Evolutionary conservation across 92 coral and sea anemone genomes (phyloP).

Genomic region (Galaxea fascicularis): DNA sequence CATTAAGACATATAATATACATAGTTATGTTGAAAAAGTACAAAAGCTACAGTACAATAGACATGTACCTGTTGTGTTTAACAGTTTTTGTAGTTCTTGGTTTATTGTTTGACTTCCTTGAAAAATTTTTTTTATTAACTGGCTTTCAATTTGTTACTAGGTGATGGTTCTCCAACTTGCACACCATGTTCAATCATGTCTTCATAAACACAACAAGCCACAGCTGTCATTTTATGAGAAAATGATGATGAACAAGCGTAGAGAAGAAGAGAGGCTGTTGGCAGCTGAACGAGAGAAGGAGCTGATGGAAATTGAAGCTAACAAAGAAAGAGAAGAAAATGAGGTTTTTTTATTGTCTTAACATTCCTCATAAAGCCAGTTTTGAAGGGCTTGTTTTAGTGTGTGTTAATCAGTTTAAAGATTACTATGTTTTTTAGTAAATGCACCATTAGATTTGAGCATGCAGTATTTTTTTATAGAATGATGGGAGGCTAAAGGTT

Average conservation of each 20-base stretch:
- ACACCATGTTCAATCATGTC: conserved; percentile 87
- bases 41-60: too few relatives aligned
- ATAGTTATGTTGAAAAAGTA: too few relatives aligned
- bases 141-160: conserved; percentile 34
- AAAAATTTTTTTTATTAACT: background rate
- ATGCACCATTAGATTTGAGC: too few relatives aligned
- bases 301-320: conserved; percentile 74
- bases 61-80: too few relatives aligned
- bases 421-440: too few relatives aligned
- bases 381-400: background rate
- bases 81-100: too few relatives aligned
- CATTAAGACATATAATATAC: too few relatives aligned
- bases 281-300: conserved; percentile 79
- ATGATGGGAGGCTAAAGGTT: too few relatives aligned
- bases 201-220: conserved; percentile 92
- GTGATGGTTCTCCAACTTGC: conserved; percentile 97
- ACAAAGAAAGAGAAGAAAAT: conserved; percentile 80
- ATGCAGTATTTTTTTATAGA: too few relatives aligned
- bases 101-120: too few relatives aligned
- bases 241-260: conserved; percentile 91
- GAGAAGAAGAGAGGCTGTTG: conserved; percentile 76
- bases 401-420: too few relatives aligned
- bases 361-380: too few relatives aligned
- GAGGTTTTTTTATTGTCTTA: conserved; percentile 68
- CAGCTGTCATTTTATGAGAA: conserved; percentile 95